Evolutionary conservation across 2,113 vertebrate genomes (phyloP).

Genomic region (Meriones unguiculatus): DNA sequence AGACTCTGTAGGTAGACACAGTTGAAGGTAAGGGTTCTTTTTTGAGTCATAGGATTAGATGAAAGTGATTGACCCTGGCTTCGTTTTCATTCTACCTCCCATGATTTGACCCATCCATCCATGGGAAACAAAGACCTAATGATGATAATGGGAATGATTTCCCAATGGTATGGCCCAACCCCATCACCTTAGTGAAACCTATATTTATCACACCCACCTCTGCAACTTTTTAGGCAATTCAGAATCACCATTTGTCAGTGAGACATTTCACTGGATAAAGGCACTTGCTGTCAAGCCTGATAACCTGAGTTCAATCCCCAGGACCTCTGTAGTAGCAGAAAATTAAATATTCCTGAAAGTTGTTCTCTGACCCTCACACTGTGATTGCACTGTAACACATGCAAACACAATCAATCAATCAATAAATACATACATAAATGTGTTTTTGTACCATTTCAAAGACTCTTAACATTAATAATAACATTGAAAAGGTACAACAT

Average conservation of each 20-base stretch:
- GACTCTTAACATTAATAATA: background rate
- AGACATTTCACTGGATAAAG: background rate
- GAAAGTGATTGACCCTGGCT: background rate
- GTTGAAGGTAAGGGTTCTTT: background rate
- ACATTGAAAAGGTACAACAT: background rate
- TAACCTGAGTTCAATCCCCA: background rate
- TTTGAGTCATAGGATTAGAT: background rate
- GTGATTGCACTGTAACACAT: background rate
- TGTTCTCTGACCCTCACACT: background rate
- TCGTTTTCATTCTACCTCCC: background rate
- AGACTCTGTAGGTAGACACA: background rate
- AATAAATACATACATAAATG: background rate
- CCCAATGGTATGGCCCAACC: background rate
- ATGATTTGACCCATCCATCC: background rate
- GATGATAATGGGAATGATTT: background rate
- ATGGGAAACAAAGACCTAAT: background rate
- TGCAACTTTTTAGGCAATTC: slow-evolving; percentile 18
- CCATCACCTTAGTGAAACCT: background rate
- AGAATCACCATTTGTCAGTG: background rate
- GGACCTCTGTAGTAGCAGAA: background rate
- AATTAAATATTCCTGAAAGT: background rate
- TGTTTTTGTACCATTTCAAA: background rate
- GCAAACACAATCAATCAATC: background rate
- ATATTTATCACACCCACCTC: background rate
- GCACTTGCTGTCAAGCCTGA: background rate